phyloP scores from a whole-genome alignment of 2,888 invertebrate species.

The Idaea straminata region DNA sequence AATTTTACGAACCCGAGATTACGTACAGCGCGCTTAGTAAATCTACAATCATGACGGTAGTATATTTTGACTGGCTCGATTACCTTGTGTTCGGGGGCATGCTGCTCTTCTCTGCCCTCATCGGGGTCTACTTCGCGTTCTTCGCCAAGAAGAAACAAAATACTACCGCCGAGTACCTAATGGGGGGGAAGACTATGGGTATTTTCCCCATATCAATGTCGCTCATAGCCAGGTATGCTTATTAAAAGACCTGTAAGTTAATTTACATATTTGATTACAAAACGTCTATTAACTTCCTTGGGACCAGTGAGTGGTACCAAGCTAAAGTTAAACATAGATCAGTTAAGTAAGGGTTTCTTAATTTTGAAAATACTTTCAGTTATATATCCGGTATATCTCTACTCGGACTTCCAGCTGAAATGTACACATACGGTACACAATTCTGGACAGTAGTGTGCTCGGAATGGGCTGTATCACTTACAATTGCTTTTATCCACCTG shows the following conservation, averaged over 20 bases:
- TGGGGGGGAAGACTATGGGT: conserved; percentile 89
- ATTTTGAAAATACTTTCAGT: conserved; percentile 60
- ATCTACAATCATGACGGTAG: conserved; percentile 47
- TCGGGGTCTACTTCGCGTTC: conserved; percentile 86
- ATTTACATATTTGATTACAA: neutral
- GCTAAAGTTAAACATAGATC: neutral
- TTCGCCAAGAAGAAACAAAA: conserved; percentile 84
- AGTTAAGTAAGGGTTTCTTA: neutral
- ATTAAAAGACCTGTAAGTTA: conserved; percentile 3
- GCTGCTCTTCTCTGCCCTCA: conserved; percentile 82
- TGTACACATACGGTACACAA: conserved; percentile 88
- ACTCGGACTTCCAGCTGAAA: conserved; percentile 86
- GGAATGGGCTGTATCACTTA: conserved; percentile 83
- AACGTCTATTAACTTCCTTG: neutral
- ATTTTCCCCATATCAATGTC: conserved; percentile 89
- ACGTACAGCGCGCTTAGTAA: conserved; percentile 25
- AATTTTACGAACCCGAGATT: neutral
- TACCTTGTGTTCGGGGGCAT: conserved; percentile 83
- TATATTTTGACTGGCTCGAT: conserved; percentile 82
- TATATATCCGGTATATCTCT: conserved; percentile 88
- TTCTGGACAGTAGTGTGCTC: conserved; percentile 84
- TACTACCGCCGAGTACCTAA: conserved; percentile 85
- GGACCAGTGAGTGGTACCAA: neutral
- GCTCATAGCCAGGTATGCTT: conserved; percentile 84
- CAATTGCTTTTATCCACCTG: conserved; percentile 83